Conservation (phyloP, 2,113 vertebrate species). For the Hippocampus mohnikei region DNA sequence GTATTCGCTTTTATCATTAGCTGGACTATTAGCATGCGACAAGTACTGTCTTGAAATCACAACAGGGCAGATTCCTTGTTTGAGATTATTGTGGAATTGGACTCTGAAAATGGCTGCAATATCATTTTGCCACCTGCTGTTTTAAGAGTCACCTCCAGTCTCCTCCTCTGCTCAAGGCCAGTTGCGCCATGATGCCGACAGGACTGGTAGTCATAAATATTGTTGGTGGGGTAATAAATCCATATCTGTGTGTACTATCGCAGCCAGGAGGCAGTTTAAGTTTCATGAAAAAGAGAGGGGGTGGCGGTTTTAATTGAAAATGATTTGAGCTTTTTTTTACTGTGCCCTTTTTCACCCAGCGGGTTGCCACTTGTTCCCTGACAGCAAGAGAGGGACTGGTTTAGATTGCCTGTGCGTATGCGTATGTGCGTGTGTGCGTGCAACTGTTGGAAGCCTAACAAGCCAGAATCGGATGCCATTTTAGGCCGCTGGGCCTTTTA, state of each 20-base stretch:
- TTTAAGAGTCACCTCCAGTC: conserved; percentile 12
- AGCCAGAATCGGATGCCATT: conserved; percentile 58
- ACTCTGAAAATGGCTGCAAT: conserved; percentile 34
- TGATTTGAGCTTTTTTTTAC: conserved; percentile 70
- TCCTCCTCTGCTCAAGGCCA: conserved; percentile 7
- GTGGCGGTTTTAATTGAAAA: conserved; percentile 63
- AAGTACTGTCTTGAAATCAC: conserved; percentile 62
- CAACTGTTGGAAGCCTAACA: conserved; percentile 40
- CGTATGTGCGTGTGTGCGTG: conserved; percentile 35
- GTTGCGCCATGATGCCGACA: conserved; percentile 50
- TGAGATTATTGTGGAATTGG: conserved; percentile 49
- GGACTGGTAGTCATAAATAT: conserved; percentile 34
- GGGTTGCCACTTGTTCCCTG: conserved; percentile 72
- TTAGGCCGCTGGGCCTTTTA: conserved; percentile 32
- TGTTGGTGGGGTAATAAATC: conserved; percentile 55
- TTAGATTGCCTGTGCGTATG: conserved; percentile 50
- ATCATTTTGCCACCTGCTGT: conserved; percentile 25
- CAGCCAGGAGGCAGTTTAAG: conserved; percentile 52
- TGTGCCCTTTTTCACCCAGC: conserved; percentile 74
- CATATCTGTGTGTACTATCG: conserved; percentile 48
- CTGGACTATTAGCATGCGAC: conserved; percentile 69
- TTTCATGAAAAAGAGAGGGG: conserved; percentile 43
- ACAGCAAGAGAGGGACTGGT: conserved; percentile 71
- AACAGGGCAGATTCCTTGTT: conserved; percentile 39
- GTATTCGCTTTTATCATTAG: conserved; percentile 57